These are phyloP conservation scores for Acanthosoma haemorrhoidale DNA, from an alignment of 2,888 invertebrate genomes.

Conservation along the genomic window DNA sequence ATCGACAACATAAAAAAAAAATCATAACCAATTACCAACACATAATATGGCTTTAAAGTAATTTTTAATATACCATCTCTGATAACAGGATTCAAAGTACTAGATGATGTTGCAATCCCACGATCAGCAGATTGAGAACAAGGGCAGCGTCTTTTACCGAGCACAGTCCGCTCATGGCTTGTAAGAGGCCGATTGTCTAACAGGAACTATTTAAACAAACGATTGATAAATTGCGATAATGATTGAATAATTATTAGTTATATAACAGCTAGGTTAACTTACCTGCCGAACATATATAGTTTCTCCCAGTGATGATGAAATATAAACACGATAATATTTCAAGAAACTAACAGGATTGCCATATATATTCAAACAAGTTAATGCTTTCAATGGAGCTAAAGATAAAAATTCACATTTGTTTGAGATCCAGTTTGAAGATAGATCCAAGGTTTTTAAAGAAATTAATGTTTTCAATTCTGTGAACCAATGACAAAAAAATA, in stretches of 20 bases:
- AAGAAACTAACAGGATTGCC: slow-evolving; percentile 58
- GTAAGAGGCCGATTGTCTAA: neutral
- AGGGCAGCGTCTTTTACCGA: neutral
- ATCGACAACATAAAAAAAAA: too few species aligned
- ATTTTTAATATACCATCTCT: too few species aligned
- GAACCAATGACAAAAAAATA: neutral
- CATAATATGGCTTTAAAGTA: too few species aligned
- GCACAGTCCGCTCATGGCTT: neutral
- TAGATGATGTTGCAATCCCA: neutral
- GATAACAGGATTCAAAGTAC: neutral
- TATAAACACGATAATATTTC: slow-evolving; percentile 11
- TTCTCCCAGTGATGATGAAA: neutral
- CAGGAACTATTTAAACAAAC: neutral
- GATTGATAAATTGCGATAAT: neutral
- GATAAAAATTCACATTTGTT: slow-evolving; percentile 56
- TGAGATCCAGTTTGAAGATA: slow-evolving; percentile 59
- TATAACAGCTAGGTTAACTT: neutral
- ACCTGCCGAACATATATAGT: neutral
- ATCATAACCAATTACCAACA: too few species aligned
- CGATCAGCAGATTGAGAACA: neutral
- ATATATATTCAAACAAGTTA: slow-evolving; percentile 54
- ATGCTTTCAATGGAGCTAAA: slow-evolving; percentile 52
- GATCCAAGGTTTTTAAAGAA: slow-evolving; percentile 55
- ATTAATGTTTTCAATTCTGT: slow-evolving; percentile 52
- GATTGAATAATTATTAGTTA: neutral